Conservation (phyloP, 2,888 invertebrate species). For the Spilosoma lubricipeda region DNA sequence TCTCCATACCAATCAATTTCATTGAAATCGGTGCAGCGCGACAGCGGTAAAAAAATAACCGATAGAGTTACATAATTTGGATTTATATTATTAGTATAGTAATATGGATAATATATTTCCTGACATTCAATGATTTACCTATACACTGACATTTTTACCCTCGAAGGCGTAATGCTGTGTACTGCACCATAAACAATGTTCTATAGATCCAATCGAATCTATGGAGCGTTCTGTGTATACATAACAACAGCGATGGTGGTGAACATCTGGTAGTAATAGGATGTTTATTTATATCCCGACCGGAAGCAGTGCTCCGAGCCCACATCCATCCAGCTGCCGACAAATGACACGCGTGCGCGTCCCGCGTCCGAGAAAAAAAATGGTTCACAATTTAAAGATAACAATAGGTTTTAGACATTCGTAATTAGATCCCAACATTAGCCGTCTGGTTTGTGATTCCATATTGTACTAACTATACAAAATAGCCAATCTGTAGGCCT, state of each 20-base stretch:
- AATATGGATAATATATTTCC: not conserved
- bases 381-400: not conserved
- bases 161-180: not conserved
- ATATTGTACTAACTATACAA: not conserved
- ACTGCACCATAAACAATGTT: not conserved
- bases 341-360: constrained; percentile 62
- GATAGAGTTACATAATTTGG: too few relatives aligned
- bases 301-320: constrained; percentile 76
- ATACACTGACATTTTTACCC: not conserved
- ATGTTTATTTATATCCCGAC: constrained; percentile 76
- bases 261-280: constrained; percentile 75
- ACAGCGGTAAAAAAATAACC: too few relatives aligned
- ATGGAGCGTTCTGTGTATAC: constrained; percentile 12
- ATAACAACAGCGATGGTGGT: constrained; percentile 57
- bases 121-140: not conserved
- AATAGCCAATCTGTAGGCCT: not conserved
- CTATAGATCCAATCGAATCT: constrained; percentile 29
- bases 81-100: too few relatives aligned
- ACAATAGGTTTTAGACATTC: not conserved
- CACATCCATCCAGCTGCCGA: constrained; percentile 78
- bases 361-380: constrained; percentile 34
- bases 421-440: not conserved
- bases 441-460: not conserved
- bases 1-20: too few relatives aligned
- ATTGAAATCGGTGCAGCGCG: too few relatives aligned